Evolutionary conservation across 2,113 vertebrate genomes (phyloP).

Genomic region (Stegastes partitus): DNA sequence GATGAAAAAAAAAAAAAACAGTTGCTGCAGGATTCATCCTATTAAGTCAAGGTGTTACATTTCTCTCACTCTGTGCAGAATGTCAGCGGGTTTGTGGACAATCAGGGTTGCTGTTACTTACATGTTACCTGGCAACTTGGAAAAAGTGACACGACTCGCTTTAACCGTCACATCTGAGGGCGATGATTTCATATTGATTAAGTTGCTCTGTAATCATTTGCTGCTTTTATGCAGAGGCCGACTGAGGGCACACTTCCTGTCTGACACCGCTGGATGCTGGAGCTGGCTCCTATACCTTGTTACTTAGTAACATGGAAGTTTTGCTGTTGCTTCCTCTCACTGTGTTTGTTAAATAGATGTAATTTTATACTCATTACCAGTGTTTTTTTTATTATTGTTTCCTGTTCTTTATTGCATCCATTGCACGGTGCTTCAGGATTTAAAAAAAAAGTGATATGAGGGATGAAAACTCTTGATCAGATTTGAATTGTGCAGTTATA

Average conservation of each 20-base stretch:
- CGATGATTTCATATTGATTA: slow-evolving; percentile 5
- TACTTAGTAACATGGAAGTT: slow-evolving; percentile 42
- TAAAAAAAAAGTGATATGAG: not conserved
- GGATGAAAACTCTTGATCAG: not conserved
- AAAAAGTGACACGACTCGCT: not conserved
- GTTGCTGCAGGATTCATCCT: slow-evolving; percentile 21
- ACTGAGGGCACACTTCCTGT: slow-evolving; percentile 17
- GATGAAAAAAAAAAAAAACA: slow-evolving; percentile 10
- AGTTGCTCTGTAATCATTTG: slow-evolving; percentile 16
- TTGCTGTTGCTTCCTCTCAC: slow-evolving; percentile 3
- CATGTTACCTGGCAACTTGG: slow-evolving; percentile 42
- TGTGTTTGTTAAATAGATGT: not conserved
- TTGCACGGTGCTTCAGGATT: not conserved
- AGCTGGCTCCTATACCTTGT: slow-evolving; percentile 15
- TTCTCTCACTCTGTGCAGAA: slow-evolving; percentile 15
- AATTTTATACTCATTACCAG: not conserved
- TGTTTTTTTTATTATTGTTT: slow-evolving; percentile 11
- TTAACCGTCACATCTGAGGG: not conserved
- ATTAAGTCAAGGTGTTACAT: slow-evolving; percentile 25
- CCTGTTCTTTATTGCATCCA: not conserved
- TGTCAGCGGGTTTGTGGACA: not conserved
- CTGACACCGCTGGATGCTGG: not conserved
- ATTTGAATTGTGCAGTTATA: not conserved
- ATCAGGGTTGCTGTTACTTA: slow-evolving; percentile 11
- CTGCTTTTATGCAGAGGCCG: slow-evolving; percentile 2